phyloP scores from a whole-genome alignment of 2,113 vertebrate genomes.

The Callorhinus ursinus region DNA sequence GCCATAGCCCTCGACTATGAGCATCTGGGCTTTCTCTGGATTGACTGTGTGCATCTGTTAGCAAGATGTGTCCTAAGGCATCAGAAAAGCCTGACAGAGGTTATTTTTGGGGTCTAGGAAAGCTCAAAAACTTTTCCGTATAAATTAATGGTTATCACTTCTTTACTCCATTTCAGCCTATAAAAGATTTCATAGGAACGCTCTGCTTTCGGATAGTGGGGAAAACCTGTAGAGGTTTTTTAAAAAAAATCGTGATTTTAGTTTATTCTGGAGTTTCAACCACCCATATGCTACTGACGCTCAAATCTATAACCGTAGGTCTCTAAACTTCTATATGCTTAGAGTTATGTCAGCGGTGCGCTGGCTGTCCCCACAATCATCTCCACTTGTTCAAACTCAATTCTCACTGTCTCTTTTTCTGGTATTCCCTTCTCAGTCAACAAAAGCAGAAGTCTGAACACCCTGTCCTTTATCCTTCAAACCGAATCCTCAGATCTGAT shows the following conservation, averaged over 20 bases:
- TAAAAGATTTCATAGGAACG: background rate
- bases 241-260: slow-evolving; percentile 6
- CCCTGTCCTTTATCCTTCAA: background rate
- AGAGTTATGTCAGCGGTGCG: background rate
- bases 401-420: slow-evolving; percentile 22
- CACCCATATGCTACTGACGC: background rate
- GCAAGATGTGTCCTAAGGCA: background rate
- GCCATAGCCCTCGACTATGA: background rate
- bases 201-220: background rate
- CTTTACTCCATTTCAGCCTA: background rate
- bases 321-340: background rate
- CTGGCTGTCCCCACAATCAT: background rate
- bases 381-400: background rate
- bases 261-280: slow-evolving; percentile 21
- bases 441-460: slow-evolving; percentile 14
- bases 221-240: background rate
- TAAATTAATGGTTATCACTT: background rate
- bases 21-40: background rate
- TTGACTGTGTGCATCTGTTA: background rate
- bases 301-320: background rate
- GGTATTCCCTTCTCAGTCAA: background rate
- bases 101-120: background rate
- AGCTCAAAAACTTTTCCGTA: background rate
- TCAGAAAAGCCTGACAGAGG: background rate
- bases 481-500: background rate